Evolutionary conservation across 2,113 vertebrate genomes (phyloP), one percentile per base, ranked within the genome.

Genomic region (Echinops telfairi): DNA sequence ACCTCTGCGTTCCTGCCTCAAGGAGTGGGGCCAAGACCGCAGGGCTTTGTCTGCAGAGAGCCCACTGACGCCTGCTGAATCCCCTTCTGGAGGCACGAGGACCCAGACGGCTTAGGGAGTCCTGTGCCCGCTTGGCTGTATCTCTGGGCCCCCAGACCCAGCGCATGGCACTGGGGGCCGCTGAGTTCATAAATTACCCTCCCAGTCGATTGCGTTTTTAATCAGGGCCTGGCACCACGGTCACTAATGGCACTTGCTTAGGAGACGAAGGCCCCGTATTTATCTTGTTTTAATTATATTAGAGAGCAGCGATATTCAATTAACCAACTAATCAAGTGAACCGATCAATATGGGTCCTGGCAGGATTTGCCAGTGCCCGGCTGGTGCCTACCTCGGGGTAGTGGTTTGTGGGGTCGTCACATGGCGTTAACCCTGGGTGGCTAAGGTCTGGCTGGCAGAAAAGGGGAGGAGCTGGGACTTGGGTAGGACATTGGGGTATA

Each of bases 251-350:
- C 95, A 90, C 86, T 95, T 92, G 93, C 93, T 92, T 96, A 97
- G 5, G 38, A 92, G 96, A 97, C 79, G 91, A 89, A 92, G 90
- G 89, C 84, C 64, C 89, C 95, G 95, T 97, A 98, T 98, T 98
- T 98, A 98, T 98, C 97, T 96, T 95, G 96, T 97, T 97, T 98
- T 97, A 98, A 98, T 97, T 97, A 97, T 97, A 96, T 95, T 93
- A 97, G 94, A 93, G 97, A 97, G 94, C 91, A 96, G 95, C 90
- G 84, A 96, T 96, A 98, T 98, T 98, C 97, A 98, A 97, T 98
- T 98, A 98, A 95, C 97, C 90, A 94, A 95, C 97, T 98, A 98
- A 98, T 98, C 97, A 98, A 96, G 90, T 75, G 94, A 96, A 95
- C 97, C 97, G 97, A 97, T 98, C 97, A 97, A 97, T 96, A 96